Base-by-base conservation (phyloP, 2,113 vertebrate species). In the Lasiurus cinereus region DNA sequence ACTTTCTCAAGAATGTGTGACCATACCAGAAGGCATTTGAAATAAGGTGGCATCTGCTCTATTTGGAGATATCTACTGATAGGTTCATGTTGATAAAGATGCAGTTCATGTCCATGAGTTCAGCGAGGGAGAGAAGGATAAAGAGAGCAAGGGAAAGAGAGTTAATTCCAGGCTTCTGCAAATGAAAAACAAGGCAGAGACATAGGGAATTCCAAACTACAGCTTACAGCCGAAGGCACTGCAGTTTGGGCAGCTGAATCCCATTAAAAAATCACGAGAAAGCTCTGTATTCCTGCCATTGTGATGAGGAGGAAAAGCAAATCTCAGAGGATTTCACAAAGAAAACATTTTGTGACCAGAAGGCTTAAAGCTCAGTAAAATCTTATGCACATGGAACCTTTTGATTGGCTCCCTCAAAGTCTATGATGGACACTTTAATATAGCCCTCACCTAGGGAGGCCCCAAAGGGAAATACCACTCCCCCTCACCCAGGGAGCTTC, bases 191-290 rank as follows among this genome's bases (percentile, higher is more conserved):
- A 21, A 94, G 90, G 59, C 66, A 66, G 69, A 92, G 50, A 93
- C 48, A n/a, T 1, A 88, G 56, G 5, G 2, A 54, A 74, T 66
- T 91, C 83, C 62, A 36, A 94, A 95, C 56, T 59, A 43, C 67
- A 86, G 89, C 66, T 48, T 59, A 43, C 67, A 86, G 89, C 66
- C 39, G 85, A 92, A 78, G 83, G n/a, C 10, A 2, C 62, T n/a
- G 84, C 70, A 62, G 95, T 92, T 48, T 87, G 85, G 85, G 83
- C 88, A 96, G 94, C 91, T 95, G 96, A 96, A 93, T 95, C 84
- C 79, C 92, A 82, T 96, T 95, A 94, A 88, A 89, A 94, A 91
- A 64, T 91, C 94, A 95, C 74, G 91, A 70, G 96, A 59, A 67
- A 93, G 39, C 54, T 87, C 89, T 96, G 83, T 89, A 67, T 90